Evolutionary conservation across 2,888 invertebrate species (phyloP).

Genomic region (Adelphocoris suturalis): DNA sequence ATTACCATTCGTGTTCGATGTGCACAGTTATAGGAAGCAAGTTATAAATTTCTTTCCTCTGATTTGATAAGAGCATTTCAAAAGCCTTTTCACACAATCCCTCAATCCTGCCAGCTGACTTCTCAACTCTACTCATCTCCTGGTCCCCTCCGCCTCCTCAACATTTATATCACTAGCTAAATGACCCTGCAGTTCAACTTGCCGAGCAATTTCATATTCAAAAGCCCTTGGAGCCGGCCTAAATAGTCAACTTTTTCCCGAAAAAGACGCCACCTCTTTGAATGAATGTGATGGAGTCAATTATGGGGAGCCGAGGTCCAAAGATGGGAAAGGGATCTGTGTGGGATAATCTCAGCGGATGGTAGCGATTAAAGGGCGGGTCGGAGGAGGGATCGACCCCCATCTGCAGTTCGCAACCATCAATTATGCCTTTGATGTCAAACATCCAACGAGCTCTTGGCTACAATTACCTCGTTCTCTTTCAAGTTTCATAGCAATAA

Average conservation of each 20-base stretch:
- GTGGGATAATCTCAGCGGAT: slow-evolving; percentile 66
- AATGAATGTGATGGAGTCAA: slow-evolving; percentile 73
- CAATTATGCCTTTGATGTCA: slow-evolving; percentile 75
- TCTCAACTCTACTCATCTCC: slow-evolving; percentile 42
- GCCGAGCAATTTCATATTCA: slow-evolving; percentile 25
- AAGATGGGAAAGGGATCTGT: slow-evolving; percentile 56
- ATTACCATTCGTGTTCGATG: too few relatives aligned
- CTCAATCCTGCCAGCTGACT: slow-evolving; percentile 38
- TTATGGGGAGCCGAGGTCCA: slow-evolving; percentile 66
- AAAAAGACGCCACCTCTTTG: slow-evolving; percentile 29
- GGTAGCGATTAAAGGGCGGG: slow-evolving; percentile 60
- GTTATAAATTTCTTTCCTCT: not conserved
- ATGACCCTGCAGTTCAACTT: slow-evolving; percentile 17
- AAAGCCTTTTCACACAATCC: not conserved
- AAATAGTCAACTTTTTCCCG: slow-evolving; percentile 48
- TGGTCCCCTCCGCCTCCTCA: slow-evolving; percentile 44
- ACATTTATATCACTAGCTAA: slow-evolving; percentile 27
- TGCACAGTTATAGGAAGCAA: not conserved
- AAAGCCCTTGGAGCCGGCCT: not conserved
- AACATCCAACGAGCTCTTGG: slow-evolving; percentile 72
- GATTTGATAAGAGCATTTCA: not conserved
- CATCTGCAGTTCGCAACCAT: slow-evolving; percentile 72
- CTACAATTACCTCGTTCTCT: slow-evolving; percentile 73
- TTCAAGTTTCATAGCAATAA: slow-evolving; percentile 72
- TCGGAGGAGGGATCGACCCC: slow-evolving; percentile 62